These are phyloP conservation scores for Araneus ventricosus DNA, from an alignment of 1,140 invertebrate genomes.

Conservation along the genomic window DNA sequence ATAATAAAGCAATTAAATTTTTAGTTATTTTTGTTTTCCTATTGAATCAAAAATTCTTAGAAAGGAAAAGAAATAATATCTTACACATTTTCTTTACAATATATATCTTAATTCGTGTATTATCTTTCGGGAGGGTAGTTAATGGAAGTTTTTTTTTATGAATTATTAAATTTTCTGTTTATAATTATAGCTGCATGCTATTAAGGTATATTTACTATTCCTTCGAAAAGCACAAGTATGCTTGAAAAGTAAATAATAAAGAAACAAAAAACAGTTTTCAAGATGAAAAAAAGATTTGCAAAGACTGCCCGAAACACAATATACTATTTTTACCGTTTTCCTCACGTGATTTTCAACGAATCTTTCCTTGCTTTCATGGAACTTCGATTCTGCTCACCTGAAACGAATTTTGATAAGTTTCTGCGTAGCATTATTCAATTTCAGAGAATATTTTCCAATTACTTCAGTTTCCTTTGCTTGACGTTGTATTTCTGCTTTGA, in stretches of 20 bases:
- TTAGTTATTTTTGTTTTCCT: no score
- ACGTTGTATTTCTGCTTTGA: background rate
- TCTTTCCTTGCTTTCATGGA: background rate
- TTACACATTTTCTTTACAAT: no score
- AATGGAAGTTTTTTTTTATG: no score
- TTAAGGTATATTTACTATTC: background rate
- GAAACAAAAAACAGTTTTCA: background rate
- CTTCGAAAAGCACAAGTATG: background rate
- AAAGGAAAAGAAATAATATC: no score
- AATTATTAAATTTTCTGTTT: no score
- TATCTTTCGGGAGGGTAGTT: no score
- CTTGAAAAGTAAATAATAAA: background rate
- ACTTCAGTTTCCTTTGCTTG: background rate
- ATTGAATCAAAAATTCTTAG: no score
- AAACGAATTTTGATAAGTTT: constrained; percentile 21
- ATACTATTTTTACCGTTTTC: background rate
- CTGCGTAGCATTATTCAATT: constrained; percentile 1
- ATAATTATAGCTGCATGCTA: no score
- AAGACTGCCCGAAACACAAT: background rate
- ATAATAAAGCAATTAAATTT: no score
- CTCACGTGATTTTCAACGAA: background rate
- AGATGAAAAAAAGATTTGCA: background rate
- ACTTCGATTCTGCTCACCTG: background rate
- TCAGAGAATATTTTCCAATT: background rate
- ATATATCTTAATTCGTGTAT: no score